These are phyloP conservation scores for Platycheirus rosarum DNA, from an alignment of 2,888 invertebrate genomes.

Conservation along the genomic window DNA sequence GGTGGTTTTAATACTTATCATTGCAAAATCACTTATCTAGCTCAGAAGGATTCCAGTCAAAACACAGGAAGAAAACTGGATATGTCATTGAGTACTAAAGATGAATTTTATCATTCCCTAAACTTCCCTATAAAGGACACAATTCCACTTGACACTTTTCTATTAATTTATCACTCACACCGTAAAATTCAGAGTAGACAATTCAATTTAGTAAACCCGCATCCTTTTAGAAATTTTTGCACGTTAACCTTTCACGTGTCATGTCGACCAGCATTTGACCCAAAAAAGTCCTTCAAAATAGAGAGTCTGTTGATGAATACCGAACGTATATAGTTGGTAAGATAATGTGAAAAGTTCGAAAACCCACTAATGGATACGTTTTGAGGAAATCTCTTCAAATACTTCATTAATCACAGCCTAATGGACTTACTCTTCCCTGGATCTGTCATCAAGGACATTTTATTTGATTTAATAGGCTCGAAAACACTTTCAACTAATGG, in stretches of 20 bases:
- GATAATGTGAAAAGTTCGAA: background rate
- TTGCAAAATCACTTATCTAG: too few relatives aligned
- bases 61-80: too few relatives aligned
- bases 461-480: slow-evolving; percentile 46
- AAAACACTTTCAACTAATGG: slow-evolving; percentile 36
- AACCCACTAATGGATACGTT: slow-evolving; percentile 24
- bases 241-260: slow-evolving; percentile 36
- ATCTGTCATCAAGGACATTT: slow-evolving; percentile 46
- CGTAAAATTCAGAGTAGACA: background rate
- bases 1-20: too few relatives aligned
- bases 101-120: too few relatives aligned
- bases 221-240: slow-evolving; percentile 18
- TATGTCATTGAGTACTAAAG: too few relatives aligned
- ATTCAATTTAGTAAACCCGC: slow-evolving; percentile 7
- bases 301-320: background rate
- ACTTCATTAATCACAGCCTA: slow-evolving; percentile 45
- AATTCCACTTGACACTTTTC: background rate
- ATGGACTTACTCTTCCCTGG: background rate
- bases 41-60: too few relatives aligned
- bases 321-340: background rate
- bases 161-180: slow-evolving; percentile 26
- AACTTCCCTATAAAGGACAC: background rate
- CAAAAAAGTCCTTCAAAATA: background rate
- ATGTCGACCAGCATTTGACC: background rate
- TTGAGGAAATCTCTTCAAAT: background rate